phyloP scores from a whole-genome alignment of 2,113 vertebrate species.

The Mormoops blainvillei region DNA sequence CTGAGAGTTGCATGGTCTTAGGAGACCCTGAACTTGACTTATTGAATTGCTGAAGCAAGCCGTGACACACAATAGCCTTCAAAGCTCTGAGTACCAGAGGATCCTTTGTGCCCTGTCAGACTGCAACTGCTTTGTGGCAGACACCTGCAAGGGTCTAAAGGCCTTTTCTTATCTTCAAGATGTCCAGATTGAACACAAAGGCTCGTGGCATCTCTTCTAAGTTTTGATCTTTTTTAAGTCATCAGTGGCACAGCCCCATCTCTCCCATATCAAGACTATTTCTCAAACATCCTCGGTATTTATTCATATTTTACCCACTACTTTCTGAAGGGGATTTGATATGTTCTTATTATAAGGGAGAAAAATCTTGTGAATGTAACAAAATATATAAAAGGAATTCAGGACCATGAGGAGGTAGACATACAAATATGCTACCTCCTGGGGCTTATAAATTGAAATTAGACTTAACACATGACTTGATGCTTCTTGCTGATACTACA shows the following conservation, averaged over 20 bases:
- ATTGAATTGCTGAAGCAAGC: conserved; percentile 47
- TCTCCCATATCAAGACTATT: not conserved
- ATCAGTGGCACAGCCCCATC: not conserved
- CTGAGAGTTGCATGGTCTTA: conserved; percentile 51
- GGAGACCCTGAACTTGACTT: conserved; percentile 39
- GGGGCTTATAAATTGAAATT: not conserved
- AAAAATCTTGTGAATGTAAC: not conserved
- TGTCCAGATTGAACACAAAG: not conserved
- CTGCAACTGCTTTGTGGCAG: not conserved
- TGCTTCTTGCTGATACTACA: not conserved
- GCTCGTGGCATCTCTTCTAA: not conserved
- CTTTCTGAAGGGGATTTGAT: not conserved
- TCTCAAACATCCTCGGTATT: not conserved
- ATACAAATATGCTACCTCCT: not conserved
- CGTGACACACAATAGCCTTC: not conserved
- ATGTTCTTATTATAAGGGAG: not conserved
- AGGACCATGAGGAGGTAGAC: not conserved
- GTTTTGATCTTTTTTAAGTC: not conserved
- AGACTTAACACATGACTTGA: not conserved
- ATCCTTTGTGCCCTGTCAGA: not conserved
- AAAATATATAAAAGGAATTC: conserved; percentile 2
- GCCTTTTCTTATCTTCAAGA: not conserved
- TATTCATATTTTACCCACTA: not conserved
- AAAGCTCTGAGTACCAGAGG: not conserved
- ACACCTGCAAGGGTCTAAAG: not conserved